These are phyloP conservation scores for Chloropsis cyanopogon DNA, from an alignment of 2,113 vertebrate genomes.

Conservation along the genomic window DNA sequence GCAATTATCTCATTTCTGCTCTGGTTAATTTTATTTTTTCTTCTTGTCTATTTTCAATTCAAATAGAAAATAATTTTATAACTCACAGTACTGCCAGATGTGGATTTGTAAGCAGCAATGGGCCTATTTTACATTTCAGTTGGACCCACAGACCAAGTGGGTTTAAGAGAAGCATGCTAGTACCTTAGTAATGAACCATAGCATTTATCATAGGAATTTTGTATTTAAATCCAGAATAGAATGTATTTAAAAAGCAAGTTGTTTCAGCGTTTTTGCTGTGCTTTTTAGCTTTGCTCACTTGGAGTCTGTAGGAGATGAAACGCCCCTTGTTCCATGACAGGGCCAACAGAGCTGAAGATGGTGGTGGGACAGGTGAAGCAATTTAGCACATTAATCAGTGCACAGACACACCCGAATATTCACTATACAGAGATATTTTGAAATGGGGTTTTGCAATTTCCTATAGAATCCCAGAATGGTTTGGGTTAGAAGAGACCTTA, in stretches of 20 bases:
- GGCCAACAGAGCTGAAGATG: neutral
- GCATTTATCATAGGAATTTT: neutral
- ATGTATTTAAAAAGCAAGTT: neutral
- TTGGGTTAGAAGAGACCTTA: neutral
- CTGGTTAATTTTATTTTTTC: neutral
- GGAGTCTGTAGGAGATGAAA: neutral
- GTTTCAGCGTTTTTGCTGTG: neutral
- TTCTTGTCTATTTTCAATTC: neutral
- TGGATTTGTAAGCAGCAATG: neutral
- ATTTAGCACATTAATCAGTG: neutral
- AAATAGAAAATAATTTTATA: neutral
- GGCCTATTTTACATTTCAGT: neutral
- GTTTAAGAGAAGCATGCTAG: neutral
- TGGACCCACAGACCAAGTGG: neutral
- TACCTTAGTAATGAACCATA: neutral
- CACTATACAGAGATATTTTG: neutral
- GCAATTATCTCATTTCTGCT: neutral
- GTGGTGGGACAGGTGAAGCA: neutral
- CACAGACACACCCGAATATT: neutral
- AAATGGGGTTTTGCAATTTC: neutral
- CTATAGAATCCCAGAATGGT: fast-evolving
- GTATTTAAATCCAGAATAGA: neutral
- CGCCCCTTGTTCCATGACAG: neutral
- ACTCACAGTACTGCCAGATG: neutral
- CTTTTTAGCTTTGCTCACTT: neutral